Conservation (phyloP, 2,113 vertebrate species). For the Physeter macrocephalus region DNA sequence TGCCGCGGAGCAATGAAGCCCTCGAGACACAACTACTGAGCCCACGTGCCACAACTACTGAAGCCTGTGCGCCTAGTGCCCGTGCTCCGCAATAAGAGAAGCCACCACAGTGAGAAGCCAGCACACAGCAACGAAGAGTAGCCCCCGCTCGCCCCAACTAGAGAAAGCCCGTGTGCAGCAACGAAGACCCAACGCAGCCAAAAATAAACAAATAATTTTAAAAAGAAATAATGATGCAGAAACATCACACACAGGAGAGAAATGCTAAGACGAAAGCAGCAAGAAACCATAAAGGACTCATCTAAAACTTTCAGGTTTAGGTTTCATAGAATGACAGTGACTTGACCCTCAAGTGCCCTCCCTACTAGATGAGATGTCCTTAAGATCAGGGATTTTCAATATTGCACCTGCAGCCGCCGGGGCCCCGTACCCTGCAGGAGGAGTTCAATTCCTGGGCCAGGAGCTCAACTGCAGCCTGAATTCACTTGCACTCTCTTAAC, state of each 20-base stretch:
- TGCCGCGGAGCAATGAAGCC: too few species aligned
- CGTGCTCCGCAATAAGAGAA: too few species aligned
- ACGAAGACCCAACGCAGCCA: too few species aligned
- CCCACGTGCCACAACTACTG: too few species aligned
- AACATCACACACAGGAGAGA: neutral
- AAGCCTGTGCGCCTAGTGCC: too few species aligned
- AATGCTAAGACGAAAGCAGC: neutral
- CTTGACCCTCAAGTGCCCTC: neutral
- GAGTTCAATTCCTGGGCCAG: neutral
- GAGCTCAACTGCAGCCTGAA: neutral
- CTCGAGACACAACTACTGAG: too few species aligned
- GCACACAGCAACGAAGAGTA: too few species aligned
- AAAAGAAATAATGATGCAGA: neutral
- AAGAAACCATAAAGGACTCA: neutral
- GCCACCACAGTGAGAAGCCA: too few species aligned
- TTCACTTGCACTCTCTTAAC: neutral
- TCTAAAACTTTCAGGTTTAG: neutral
- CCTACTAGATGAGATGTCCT: neutral
- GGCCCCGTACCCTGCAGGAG: neutral
- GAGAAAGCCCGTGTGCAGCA: too few species aligned
- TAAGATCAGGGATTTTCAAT: neutral
- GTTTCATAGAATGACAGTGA: neutral
- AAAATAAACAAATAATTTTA: too few species aligned
- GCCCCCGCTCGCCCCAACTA: too few species aligned
- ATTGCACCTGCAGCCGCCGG: neutral